Evolutionary conservation across 35 echinoderm and acorn worm genomes (phyloP), one percentile per base, ranked within the genome.

Genomic region (Stichopus chloronotus): DNA sequence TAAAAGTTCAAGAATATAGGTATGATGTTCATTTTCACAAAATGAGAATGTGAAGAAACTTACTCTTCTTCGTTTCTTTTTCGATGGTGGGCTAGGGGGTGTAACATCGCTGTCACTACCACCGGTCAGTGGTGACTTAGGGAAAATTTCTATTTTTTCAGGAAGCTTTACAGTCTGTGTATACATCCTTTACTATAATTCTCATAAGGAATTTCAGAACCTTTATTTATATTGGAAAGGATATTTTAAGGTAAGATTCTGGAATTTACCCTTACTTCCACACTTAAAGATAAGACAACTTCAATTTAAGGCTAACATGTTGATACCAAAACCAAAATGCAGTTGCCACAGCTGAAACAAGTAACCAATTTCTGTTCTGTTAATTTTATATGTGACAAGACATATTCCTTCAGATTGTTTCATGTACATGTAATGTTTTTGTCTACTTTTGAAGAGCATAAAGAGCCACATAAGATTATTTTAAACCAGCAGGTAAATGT

Each of bases 191-290:
- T 9, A 8, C 8, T 68, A 68, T 68, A 9, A 68, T 68, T 68
- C 63, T 68, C 63, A 68, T 68, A 68, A 68, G 8, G 63, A 68
- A 68, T 68, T 68, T 68, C 63, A 68, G 63, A 68, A 17, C 17
- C 8, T 17, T 68, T 68, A 68, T 68, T 17, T 68, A 9, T 68
- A 9, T 17, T 68, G 63, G 8, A 68, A 68, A 68, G 63, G 63
- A 68, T 68, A 68, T 68, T 68, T 68, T 68, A 68, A 68, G 63
- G 63, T 68, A 68, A 68, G 63, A 17, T 68, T 68, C 63, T 68
- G 63, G 63, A 68, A 68, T 8, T 68, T 68, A 9, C 63, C 17
- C 63, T 68, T 68, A 68, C 63, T 68, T 9, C 63, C 63, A 68
- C 17, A 68, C 63, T 9, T 68, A 9, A 68, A 68, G 17, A 68